Base-by-base conservation (phyloP, 2,113 vertebrate species). In the Eclectus roratus region DNA sequence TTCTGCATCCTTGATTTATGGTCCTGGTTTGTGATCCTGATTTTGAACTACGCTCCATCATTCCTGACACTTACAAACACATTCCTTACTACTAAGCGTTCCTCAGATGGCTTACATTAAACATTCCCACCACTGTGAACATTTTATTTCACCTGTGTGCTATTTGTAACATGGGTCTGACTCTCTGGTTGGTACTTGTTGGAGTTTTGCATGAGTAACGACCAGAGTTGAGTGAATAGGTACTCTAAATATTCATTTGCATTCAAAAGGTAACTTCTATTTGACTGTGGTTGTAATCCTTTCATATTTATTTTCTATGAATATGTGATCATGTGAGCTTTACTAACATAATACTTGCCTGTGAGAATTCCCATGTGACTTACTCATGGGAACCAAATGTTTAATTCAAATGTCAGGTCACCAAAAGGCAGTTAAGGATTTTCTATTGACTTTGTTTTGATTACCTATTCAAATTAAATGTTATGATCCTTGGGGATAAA, bases 241-340 rank as follows among this genome's bases (percentile, higher is more conserved):
- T 91, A 31, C 18, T 14, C 60, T 77, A 83, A 92, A 64, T 78
- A 93, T 31, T 70, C 4, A 74, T 96, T 85, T 90, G 64, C 82
- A 95, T 94, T 80, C 88, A 35, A 85, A 94, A 90, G 43, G 28
- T 52, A 84, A 23, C 65, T 86, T 72, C 46, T 81, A 9, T 78
- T 90, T 90, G 92, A 55, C 80, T 86, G 79, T 63, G 68, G 85
- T 9, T 82, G 64, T 90, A 84, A 94, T 80, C 47, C 65, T 90
- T 96, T 83, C 69, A 49, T 93, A 78, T 90, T 95, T 95, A 61
- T 91, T 95, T 88, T 88, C 80, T 71, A 47, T 90, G 76, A 88
- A 74, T 96, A 74, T 60, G 60, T 1, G 9, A 91, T 70, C 74
- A 78, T 60, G 72, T 4, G 4, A 94, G 50, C 65, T 86, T 91